Conservation (phyloP, 1,140 invertebrate species). For the Littorina saxatilis region DNA sequence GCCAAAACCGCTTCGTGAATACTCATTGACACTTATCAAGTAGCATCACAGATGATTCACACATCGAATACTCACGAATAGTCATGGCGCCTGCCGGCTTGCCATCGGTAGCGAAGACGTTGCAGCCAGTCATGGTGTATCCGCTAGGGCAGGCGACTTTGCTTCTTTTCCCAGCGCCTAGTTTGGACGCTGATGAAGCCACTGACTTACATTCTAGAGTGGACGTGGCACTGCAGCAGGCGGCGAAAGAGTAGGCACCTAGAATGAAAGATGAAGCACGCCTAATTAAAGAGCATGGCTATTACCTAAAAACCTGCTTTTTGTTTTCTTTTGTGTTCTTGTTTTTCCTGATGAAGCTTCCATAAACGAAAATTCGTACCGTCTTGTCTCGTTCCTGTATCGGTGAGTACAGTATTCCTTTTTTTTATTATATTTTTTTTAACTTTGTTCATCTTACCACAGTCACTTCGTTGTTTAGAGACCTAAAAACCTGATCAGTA, state of each 20-base stretch:
- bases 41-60: too few relatives aligned
- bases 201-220: background rate
- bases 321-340: background rate
- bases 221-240: slow-evolving; percentile 10
- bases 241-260: slow-evolving; percentile 14
- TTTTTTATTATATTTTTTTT: background rate
- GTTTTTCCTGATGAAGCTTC: background rate
- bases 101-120: slow-evolving; percentile 20
- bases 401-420: background rate
- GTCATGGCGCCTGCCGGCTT: slow-evolving; percentile 11
- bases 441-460: too few relatives aligned
- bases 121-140: slow-evolving; percentile 32
- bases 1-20: too few relatives aligned
- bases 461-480: too few relatives aligned
- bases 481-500: too few relatives aligned
- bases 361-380: too few relatives aligned
- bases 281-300: background rate
- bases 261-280: too few relatives aligned
- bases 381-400: too few relatives aligned
- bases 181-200: background rate
- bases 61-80: slow-evolving; percentile 8
- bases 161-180: background rate
- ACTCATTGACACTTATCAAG: too few relatives aligned
- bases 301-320: background rate
- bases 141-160: slow-evolving; percentile 14